Evolutionary conservation across 1,140 invertebrate species (phyloP).

Genomic region (Venturia canescens): DNA sequence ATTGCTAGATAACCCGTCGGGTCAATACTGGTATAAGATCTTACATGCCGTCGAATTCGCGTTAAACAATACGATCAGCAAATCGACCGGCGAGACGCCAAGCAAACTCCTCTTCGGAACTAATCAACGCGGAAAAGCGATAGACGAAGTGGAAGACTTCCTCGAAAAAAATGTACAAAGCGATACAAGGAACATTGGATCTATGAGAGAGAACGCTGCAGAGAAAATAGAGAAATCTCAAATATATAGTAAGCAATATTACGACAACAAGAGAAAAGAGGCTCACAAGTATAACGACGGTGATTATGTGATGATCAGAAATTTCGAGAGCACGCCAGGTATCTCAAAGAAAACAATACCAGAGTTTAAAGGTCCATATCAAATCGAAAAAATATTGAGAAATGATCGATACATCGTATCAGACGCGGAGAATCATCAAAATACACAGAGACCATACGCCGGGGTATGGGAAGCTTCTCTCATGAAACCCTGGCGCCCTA

Average conservation of each 20-base stretch:
- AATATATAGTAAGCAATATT: not conserved
- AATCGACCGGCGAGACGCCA: not conserved
- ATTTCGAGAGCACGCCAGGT: conserved; percentile 55
- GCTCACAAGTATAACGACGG: conserved; percentile 51
- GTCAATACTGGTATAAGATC: conserved; percentile 25
- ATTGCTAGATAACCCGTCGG: not conserved
- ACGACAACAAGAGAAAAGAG: conserved; percentile 50
- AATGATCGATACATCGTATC: not conserved
- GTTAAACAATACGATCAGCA: not conserved
- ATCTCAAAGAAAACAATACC: not conserved
- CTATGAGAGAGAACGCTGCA: not conserved
- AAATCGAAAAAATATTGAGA: not conserved
- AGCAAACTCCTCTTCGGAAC: not conserved
- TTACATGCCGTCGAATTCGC: not conserved
- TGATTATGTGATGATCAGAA: conserved; percentile 60
- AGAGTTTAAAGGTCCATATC: not conserved
- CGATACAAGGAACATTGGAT: not conserved
- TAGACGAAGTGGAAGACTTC: not conserved
- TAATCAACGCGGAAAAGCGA: not conserved
- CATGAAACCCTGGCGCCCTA: conserved; percentile 29
- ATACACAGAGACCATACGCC: conserved; percentile 56
- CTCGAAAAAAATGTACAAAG: not conserved
- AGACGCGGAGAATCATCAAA: conserved; percentile 56
- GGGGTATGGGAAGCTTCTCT: conserved; percentile 49
- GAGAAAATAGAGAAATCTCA: not conserved